Evolutionary conservation across 2,888 invertebrate genomes (phyloP).

Genomic region (Andrena bucephala): DNA sequence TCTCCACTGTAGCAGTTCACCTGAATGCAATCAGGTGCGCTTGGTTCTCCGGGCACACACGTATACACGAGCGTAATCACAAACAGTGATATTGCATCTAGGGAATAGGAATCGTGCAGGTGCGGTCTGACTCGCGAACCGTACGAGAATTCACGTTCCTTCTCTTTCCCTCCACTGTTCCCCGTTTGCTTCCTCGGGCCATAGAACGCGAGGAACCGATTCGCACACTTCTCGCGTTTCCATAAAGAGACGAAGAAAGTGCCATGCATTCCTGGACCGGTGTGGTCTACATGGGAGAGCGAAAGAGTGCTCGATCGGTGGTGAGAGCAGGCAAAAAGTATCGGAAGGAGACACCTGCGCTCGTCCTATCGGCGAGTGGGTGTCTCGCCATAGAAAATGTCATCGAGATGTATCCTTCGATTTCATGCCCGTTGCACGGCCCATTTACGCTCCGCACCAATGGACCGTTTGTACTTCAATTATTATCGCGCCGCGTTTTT

Average conservation of each 20-base stretch:
- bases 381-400: constrained; percentile 70
- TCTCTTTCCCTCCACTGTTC: constrained; percentile 51
- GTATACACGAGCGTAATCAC: constrained; percentile 53
- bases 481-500: constrained; percentile 13
- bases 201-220: constrained; percentile 71
- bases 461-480: constrained; percentile 27
- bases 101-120: constrained; percentile 78
- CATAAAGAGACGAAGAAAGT: constrained; percentile 82
- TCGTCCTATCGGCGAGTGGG: constrained; percentile 61
- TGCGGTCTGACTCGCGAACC: constrained; percentile 76
- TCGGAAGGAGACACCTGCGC: constrained; percentile 74
- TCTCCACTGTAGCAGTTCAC: constrained; percentile 37
- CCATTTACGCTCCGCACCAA: not conserved
- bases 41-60: constrained; percentile 32
- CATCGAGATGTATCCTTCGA: constrained; percentile 64
- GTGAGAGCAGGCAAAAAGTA: constrained; percentile 62
- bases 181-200: constrained; percentile 30
- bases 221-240: constrained; percentile 82
- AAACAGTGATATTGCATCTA: constrained; percentile 66
- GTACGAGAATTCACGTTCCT: constrained; percentile 61
- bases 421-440: not conserved
- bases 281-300: constrained; percentile 55
- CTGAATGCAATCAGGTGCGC: constrained; percentile 69
- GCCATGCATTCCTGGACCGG: constrained; percentile 73
- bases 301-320: constrained; percentile 36